phyloP scores from a whole-genome alignment of 2,113 vertebrate species.

The Tenrec ecaudatus region DNA sequence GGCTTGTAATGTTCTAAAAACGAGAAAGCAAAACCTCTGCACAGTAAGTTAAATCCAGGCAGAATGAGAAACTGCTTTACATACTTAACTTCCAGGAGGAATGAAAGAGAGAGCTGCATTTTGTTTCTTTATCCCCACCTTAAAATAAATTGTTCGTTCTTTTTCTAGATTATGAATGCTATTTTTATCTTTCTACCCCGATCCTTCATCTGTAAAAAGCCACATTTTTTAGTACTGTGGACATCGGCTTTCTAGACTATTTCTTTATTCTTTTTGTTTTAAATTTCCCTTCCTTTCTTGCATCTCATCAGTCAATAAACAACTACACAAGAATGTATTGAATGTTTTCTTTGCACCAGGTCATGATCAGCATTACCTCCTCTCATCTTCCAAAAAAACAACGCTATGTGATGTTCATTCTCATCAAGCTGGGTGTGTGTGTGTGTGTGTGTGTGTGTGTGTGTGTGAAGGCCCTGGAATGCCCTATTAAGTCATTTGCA shows the following conservation, averaged over 20 bases:
- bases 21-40: constrained; percentile 5
- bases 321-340: not conserved
- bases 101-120: not conserved
- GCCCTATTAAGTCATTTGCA: not conserved
- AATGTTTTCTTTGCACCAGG: not conserved
- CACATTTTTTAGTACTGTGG: not conserved
- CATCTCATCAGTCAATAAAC: not conserved
- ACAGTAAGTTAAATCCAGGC: constrained; percentile 11
- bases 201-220: not conserved
- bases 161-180: not conserved
- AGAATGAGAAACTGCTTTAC: constrained; percentile 31
- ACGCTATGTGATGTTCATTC: not conserved
- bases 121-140: not conserved
- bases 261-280: not conserved
- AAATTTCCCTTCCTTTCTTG: not conserved
- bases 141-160: not conserved
- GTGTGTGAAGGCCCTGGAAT: constrained; percentile 11
- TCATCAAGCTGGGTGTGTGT: not conserved
- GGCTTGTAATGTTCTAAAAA: not conserved
- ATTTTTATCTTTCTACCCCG: not conserved
- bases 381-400: constrained; percentile 10
- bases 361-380: not conserved
- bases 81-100: not conserved
- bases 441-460: no score
- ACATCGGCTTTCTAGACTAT: not conserved